Evolutionary conservation across 1,140 invertebrate species (phyloP).

Genomic region (Homalodisca vitripennis): DNA sequence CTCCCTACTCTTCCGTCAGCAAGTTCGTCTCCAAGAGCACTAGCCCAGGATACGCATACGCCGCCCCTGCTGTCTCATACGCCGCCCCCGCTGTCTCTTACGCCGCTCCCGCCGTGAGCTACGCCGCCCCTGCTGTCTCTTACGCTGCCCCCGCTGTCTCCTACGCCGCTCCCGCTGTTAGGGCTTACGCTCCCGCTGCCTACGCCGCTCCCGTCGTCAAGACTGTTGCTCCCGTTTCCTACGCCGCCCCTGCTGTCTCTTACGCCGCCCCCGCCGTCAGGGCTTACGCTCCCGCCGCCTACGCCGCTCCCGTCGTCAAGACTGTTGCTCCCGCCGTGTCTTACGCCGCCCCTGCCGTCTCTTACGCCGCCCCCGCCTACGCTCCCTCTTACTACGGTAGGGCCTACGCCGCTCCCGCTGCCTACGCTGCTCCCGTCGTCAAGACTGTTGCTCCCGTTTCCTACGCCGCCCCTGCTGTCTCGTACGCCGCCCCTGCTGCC

Average conservation of each 20-base stretch:
- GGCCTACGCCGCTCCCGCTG: slow-evolving; percentile 30
- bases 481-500: slow-evolving; percentile 28
- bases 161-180: slow-evolving; percentile 23
- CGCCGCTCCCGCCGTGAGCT: slow-evolving; percentile 32
- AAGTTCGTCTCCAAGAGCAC: slow-evolving; percentile 54
- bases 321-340: slow-evolving; percentile 28
- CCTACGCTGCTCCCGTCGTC: slow-evolving; percentile 22
- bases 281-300: slow-evolving; percentile 31
- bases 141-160: slow-evolving; percentile 40
- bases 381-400: slow-evolving; percentile 33
- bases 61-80: slow-evolving; percentile 38
- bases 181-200: slow-evolving; percentile 19
- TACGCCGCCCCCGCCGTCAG: slow-evolving; percentile 28
- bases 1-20: slow-evolving; percentile 54
- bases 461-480: slow-evolving; percentile 34
- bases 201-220: slow-evolving; percentile 25
- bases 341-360: slow-evolving; percentile 17
- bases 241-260: slow-evolving; percentile 39
- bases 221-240: slow-evolving; percentile 27
- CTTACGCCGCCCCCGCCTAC: slow-evolving; percentile 9
- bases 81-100: slow-evolving; percentile 32
- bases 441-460: slow-evolving; percentile 27
- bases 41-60: slow-evolving; percentile 49
- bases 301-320: slow-evolving; percentile 29
- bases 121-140: slow-evolving; percentile 33